Base-by-base conservation (phyloP, 1,140 invertebrate species). In the Procambarus virginalis region DNA sequence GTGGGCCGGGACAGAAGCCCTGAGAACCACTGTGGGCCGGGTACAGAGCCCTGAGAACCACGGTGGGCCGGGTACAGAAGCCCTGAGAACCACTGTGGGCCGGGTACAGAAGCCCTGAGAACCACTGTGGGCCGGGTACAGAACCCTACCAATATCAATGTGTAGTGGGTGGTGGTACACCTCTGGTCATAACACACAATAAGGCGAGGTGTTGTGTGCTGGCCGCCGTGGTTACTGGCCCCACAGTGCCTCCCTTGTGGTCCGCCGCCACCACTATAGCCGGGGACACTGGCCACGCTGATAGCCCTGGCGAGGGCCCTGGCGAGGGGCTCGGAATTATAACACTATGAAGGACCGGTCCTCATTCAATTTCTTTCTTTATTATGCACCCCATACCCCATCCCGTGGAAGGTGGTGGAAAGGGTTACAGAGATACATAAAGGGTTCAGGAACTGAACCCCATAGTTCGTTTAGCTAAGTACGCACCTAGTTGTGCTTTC, bases 1-100 rank as follows among this genome's bases (percentile, higher is more conserved):
- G n/a, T n/a, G n/a, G n/a, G n/a, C n/a, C n/a, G n/a, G n/a, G n/a
- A 73, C 68, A 73, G 68, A 73, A 73, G 68, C 22, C 68, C 68
- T 73, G n/a, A 10, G 12, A 10, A 17, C 34, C 34, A 34, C 34
- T 34, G 34, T 34, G 34, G 34, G 34, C 34, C 34, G 34, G 34
- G 34, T 34, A 34, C 34, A 34, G 34, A 34, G 2, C 34, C n/a
- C n/a, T 73, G n/a, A n/a, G n/a, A n/a, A n/a, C n/a, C n/a, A 55
- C 12, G 12, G 51, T 12, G 51, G 12, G 51, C 6, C 12, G 12
- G 51, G 51, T 55, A 12, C 8, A 12, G 51, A 1, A 55, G 51
- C 60, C 20, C 60, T 17, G 60, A 17, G 60, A 64, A 17, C 17
- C 4, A 64, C 2, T 2, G 3, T 0, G 12, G 1, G 22, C 9